phyloP scores from a whole-genome alignment of 2,888 invertebrate species.

The Pterostichus madidus region DNA sequence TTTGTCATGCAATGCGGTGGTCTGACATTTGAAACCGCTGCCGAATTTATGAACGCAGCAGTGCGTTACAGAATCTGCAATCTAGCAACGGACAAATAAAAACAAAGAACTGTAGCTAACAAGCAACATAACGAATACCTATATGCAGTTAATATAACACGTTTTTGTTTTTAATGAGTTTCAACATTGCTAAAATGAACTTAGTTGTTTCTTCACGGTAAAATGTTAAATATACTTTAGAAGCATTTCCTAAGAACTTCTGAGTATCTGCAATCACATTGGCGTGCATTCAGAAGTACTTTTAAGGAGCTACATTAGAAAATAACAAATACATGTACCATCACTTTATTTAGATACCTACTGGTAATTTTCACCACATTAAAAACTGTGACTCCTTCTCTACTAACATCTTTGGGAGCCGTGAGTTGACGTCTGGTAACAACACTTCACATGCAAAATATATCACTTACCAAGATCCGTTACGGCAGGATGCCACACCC shows the following conservation, averaged over 20 bases:
- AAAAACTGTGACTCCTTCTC: too few species aligned
- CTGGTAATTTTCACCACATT: too few species aligned
- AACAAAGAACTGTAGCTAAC: conserved; percentile 22
- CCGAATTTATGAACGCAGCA: conserved; percentile 18
- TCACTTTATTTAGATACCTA: too few species aligned
- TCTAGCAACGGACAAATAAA: conserved; percentile 37
- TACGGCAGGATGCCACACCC: too few species aligned
- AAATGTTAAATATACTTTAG: conserved; percentile 47
- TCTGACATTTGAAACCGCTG: conserved; percentile 23
- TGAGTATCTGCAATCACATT: conserved; percentile 4
- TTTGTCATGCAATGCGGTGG: conserved; percentile 6
- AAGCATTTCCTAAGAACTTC: conserved; percentile 33
- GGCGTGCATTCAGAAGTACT: conserved; percentile 1
- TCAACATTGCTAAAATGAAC: conserved; percentile 46
- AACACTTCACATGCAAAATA: too few species aligned
- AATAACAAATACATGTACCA: not conserved
- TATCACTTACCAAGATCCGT: too few species aligned
- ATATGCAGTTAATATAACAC: conserved; percentile 48
- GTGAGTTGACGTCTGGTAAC: too few species aligned
- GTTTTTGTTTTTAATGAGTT: conserved; percentile 53
- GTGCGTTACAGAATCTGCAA: conserved; percentile 13
- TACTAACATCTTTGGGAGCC: too few species aligned
- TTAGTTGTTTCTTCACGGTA: conserved; percentile 53
- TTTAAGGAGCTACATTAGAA: not conserved
- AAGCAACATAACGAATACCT: conserved; percentile 18